A percentile compares a stretch with the other conserved stretches of the same genome.
These are phyloP conservation scores for Lamellibrachia luymesi DNA, from an alignment of 1,140 invertebrate species.

Conservation along the genomic window DNA sequence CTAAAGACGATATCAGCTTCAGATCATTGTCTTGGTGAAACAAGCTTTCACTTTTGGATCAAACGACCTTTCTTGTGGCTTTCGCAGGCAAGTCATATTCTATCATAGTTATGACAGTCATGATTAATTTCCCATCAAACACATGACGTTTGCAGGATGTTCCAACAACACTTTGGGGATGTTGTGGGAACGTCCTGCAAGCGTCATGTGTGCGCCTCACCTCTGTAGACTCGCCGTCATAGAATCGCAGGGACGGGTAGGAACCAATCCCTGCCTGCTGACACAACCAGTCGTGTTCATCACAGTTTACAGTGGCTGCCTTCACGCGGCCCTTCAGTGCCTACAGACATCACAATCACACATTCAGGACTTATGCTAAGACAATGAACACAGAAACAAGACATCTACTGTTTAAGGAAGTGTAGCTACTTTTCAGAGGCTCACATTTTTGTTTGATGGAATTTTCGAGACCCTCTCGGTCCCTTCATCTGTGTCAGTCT, in stretches of 20 bases:
- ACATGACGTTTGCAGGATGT: no score
- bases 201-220: not conserved
- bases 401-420: no score
- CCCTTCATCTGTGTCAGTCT: no score
- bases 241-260: constrained; percentile 63
- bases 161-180: no score
- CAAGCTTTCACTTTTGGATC: not conserved
- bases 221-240: constrained; percentile 39
- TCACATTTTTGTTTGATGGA: no score
- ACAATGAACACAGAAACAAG: no score
- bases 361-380: no score
- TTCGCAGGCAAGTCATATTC: not conserved
- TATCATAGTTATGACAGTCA: constrained; percentile 1
- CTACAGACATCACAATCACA: constrained; percentile 47
- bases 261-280: constrained; percentile 56
- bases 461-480: no score
- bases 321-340: constrained; percentile 59
- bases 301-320: constrained; percentile 64
- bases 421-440: no score
- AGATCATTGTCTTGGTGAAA: not conserved
- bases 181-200: no score
- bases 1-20: not conserved
- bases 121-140: not conserved
- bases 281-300: constrained; percentile 57
- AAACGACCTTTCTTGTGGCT: not conserved